These are phyloP conservation scores for Periophthalmus magnuspinnatus DNA, from an alignment of 2,797 vertebrate genomes.

Conservation along the genomic window DNA sequence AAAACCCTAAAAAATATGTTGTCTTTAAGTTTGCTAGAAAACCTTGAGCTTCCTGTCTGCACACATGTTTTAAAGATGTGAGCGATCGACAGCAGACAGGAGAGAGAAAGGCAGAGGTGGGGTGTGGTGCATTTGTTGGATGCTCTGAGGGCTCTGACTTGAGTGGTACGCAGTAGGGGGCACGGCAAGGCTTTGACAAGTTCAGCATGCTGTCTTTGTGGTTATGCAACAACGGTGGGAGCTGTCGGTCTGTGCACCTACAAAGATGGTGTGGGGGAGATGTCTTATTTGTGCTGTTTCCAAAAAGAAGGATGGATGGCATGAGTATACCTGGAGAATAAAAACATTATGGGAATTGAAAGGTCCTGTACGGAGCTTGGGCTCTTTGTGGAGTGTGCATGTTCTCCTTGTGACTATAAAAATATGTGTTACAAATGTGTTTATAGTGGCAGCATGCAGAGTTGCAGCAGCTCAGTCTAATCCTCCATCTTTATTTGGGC, in stretches of 20 bases:
- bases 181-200: slow-evolving; percentile 43
- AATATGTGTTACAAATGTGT: background rate
- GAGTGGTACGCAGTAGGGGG: slow-evolving; percentile 22
- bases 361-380: background rate
- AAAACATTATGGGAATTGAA: background rate
- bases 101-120: background rate
- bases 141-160: slow-evolving; percentile 6
- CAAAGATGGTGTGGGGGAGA: background rate
- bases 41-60: background rate
- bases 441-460: background rate
- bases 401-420: background rate
- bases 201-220: slow-evolving; percentile 21
- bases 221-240: slow-evolving; percentile 30
- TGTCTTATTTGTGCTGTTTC: slow-evolving; percentile 2
- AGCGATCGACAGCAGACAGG: background rate
- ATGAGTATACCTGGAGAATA: background rate
- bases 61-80: background rate
- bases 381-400: background rate
- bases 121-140: background rate
- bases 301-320: background rate
- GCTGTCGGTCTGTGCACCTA: slow-evolving; percentile 28
- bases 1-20: too few species aligned
- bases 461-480: background rate
- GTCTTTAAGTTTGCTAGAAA: background rate
- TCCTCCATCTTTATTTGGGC: background rate